A percentile compares a stretch with the other conserved stretches of the same genome.
Evolutionary conservation across 2,888 invertebrate species (phyloP).

Genomic region (Litoditis marina): DNA sequence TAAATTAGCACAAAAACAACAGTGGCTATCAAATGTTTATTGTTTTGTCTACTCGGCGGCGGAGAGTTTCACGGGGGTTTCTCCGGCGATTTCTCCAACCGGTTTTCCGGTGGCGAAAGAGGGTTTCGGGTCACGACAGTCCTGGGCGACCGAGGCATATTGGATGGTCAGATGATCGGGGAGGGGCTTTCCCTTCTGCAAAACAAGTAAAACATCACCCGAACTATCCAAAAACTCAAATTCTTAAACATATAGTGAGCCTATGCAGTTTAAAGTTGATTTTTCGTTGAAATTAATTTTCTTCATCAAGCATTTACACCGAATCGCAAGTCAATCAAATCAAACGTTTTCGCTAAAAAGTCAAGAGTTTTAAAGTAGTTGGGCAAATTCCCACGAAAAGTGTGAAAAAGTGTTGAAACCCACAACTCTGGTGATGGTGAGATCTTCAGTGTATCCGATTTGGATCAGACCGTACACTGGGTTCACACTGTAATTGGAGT

Average conservation of each 20-base stretch:
- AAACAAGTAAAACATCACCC: neutral
- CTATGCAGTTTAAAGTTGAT: too few relatives aligned
- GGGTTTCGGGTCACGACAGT: constrained; percentile 21
- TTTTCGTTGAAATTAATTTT: too few relatives aligned
- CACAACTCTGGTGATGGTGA: constrained; percentile 23
- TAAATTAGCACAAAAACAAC: neutral
- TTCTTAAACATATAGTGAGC: too few relatives aligned
- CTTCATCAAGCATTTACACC: too few relatives aligned
- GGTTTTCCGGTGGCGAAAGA: constrained; percentile 24
- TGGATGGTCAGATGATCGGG: constrained; percentile 28
- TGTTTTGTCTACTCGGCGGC: constrained; percentile 35
- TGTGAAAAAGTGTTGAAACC: neutral
- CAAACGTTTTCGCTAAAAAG: too few relatives aligned
- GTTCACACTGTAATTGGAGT: constrained; percentile 45
- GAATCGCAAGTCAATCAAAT: too few relatives aligned
- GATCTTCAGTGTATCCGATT: constrained; percentile 27
- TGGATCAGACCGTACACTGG: constrained; percentile 25
- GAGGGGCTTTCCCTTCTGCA: constrained; percentile 27
- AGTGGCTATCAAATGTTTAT: neutral
- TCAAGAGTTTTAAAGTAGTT: too few relatives aligned
- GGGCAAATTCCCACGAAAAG: too few relatives aligned
- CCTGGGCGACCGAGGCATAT: constrained; percentile 26
- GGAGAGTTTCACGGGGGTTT: constrained; percentile 33
- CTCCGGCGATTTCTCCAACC: constrained; percentile 25
- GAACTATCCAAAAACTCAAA: neutral